Percentiles rank a stretch among this genome's conserved stretches.
Conservation (phyloP, 1,140 invertebrate species). For the Heterodera schachtii region DNA sequence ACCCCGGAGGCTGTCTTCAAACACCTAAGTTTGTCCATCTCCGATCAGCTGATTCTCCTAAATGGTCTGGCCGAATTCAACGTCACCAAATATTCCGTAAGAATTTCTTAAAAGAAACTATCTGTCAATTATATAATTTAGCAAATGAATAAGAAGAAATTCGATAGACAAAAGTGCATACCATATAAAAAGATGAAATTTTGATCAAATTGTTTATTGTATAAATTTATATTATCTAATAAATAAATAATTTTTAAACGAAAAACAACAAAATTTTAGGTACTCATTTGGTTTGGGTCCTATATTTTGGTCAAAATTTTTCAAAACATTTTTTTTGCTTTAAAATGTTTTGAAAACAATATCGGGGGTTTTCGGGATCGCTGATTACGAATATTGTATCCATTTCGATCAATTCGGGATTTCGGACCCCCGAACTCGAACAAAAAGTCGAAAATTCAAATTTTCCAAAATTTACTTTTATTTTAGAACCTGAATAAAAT, state of each 20-base stretch:
- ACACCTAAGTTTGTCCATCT: slow-evolving; percentile 33
- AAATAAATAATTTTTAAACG: slow-evolving; percentile 6
- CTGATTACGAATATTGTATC: no score
- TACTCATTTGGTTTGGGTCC: no score
- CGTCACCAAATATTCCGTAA: slow-evolving; percentile 35
- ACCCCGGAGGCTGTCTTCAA: slow-evolving; percentile 34
- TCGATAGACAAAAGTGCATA: neutral
- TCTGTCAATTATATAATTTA: neutral
- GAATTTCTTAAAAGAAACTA: neutral
- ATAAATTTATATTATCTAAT: neutral
- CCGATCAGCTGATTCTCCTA: slow-evolving; percentile 41
- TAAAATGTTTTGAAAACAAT: no score
- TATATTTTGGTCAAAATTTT: no score
- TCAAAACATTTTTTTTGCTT: no score
- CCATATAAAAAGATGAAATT: slow-evolving; percentile 24
- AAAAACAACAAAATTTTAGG: no score
- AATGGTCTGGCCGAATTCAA: slow-evolving; percentile 47
- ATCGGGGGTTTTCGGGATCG: no score
- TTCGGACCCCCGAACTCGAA: no score
- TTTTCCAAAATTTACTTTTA: no score
- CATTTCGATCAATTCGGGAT: no score
- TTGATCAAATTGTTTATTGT: neutral
- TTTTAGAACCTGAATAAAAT: no score
- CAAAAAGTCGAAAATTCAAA: no score
- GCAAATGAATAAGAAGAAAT: slow-evolving; percentile 20